Evolutionary conservation across 2,113 vertebrate species (phyloP).

Genomic region (Machaerirhynchus nigripectus): DNA sequence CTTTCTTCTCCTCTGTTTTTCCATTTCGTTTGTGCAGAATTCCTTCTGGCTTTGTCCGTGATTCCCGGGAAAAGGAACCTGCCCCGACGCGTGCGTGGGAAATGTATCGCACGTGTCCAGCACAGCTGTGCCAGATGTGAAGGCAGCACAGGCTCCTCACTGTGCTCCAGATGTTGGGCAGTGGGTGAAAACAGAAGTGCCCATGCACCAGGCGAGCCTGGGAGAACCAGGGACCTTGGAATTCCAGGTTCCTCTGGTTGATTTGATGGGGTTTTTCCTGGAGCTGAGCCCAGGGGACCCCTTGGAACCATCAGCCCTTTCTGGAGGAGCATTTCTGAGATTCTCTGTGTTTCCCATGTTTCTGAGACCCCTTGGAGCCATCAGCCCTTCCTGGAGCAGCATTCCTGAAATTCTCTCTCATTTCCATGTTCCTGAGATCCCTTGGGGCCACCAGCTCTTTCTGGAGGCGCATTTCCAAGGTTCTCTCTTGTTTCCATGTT

Average conservation of each 20-base stretch:
- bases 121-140: neutral
- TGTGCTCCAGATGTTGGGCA: neutral
- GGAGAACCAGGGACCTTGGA: neutral
- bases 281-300: neutral
- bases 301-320: neutral
- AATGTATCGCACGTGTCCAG: neutral
- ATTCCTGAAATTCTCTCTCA: neutral
- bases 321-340: rapidly evolving
- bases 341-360: neutral
- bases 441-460: rapidly evolving
- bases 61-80: neutral
- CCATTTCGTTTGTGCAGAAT: neutral
- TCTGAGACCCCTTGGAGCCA: rapidly evolving
- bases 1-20: neutral
- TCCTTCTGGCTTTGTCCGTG: neutral
- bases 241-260: neutral
- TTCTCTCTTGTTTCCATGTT: neutral
- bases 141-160: rapidly evolving
- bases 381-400: rapidly evolving
- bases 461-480: rapidly evolving
- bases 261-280: neutral
- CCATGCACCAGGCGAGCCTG: rapidly evolving
- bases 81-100: rapidly evolving
- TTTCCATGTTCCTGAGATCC: neutral
- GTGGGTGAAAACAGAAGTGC: too few relatives aligned